phyloP scores from a whole-genome alignment of 2,113 vertebrate genomes.

The Petaurus breviceps region DNA sequence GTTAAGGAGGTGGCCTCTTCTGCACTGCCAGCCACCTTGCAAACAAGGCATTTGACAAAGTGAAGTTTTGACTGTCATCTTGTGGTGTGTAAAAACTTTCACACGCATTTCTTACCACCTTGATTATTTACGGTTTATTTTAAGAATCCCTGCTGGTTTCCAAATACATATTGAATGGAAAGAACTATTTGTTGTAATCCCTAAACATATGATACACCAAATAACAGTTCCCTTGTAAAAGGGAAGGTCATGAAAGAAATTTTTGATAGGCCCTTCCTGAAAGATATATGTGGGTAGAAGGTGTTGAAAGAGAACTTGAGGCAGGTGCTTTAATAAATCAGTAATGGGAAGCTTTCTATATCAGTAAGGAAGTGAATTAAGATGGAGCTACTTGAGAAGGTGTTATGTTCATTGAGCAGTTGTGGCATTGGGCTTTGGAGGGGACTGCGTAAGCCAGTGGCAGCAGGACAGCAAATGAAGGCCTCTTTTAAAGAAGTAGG shows the following conservation, averaged over 20 bases:
- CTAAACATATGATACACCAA: neutral
- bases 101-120: neutral
- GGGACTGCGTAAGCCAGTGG: neutral
- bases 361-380: neutral
- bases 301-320: neutral
- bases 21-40: neutral
- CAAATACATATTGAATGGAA: neutral
- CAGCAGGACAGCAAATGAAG: neutral
- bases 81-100: neutral
- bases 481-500: neutral
- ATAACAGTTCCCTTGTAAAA: neutral
- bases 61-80: neutral
- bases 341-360: neutral
- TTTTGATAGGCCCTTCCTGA: neutral
- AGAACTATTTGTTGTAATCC: neutral
- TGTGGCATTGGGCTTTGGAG: neutral
- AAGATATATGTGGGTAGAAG: neutral
- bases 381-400: neutral
- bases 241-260: neutral
- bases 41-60: neutral
- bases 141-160: neutral
- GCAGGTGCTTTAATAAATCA: neutral
- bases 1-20: neutral
- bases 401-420: neutral
- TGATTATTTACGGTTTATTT: slow-evolving; percentile 6